These are phyloP conservation scores for Camponotus fellah DNA, from an alignment of 2,888 invertebrate species.

Conservation along the genomic window DNA sequence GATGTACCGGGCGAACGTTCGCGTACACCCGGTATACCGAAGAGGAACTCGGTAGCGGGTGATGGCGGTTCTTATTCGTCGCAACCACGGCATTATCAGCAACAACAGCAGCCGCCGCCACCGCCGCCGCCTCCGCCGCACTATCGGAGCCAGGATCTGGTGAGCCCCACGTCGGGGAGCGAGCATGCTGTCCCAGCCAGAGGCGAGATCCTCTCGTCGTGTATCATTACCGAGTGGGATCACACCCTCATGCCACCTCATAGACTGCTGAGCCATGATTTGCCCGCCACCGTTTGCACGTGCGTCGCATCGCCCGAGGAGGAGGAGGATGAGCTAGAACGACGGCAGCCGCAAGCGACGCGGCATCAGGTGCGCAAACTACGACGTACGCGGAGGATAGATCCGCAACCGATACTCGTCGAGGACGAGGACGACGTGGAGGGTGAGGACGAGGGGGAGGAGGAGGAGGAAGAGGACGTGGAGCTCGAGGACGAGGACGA, in stretches of 20 bases:
- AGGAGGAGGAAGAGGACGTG: conserved; percentile 85
- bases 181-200: conserved; percentile 80
- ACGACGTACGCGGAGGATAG: conserved; percentile 89
- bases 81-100: conserved; percentile 77
- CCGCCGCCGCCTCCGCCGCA: conserved; percentile 56
- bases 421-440: conserved; percentile 88
- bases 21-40: conserved; percentile 88
- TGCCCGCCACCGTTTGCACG: conserved; percentile 90
- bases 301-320: conserved; percentile 89
- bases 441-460: conserved; percentile 87
- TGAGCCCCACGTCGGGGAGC: conserved; percentile 80
- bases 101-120: conserved; percentile 73
- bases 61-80: conserved; percentile 88
- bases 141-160: conserved; percentile 76
- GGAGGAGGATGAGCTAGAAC: conserved; percentile 89
- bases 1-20: conserved; percentile 91
- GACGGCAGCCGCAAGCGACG: conserved; percentile 78
- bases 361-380: conserved; percentile 86
- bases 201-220: conserved; percentile 83
- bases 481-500: conserved; percentile 87
- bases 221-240: conserved; percentile 84
- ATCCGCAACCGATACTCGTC: conserved; percentile 90
- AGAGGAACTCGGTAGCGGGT: conserved; percentile 91
- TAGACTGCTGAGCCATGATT: conserved; percentile 88
- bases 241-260: conserved; percentile 91